A percentile compares a stretch with the other conserved stretches of the same genome.
Evolutionary conservation across 2,888 invertebrate genomes (phyloP).

Genomic region (Loripinus fragilis): DNA sequence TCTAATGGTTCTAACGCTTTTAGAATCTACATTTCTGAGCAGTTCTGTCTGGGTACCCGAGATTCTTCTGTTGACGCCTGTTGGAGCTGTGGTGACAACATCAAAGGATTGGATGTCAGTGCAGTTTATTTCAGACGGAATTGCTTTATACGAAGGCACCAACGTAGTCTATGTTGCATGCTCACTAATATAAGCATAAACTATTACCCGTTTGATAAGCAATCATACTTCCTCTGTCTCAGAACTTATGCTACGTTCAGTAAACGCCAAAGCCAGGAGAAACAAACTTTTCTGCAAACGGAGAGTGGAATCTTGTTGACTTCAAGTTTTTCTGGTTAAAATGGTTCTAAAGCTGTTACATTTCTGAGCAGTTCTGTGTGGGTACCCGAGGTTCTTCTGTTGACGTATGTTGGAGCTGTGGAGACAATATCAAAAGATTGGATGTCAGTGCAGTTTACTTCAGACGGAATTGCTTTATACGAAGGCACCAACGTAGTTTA

Average conservation of each 20-base stretch:
- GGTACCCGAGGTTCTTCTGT: too few relatives aligned
- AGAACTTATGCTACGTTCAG: neutral
- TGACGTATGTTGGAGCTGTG: too few relatives aligned
- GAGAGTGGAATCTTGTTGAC: neutral
- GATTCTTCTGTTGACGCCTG: neutral
- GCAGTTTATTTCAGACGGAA: neutral
- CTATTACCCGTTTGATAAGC: slow-evolving; percentile 6
- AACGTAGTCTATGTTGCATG: neutral
- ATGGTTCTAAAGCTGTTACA: too few relatives aligned
- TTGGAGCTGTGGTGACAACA: too few relatives aligned
- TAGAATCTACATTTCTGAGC: neutral
- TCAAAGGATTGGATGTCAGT: neutral
- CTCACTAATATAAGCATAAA: neutral
- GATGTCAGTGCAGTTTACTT: too few relatives aligned
- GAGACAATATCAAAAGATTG: too few relatives aligned
- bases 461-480: too few relatives aligned
- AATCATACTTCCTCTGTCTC: neutral
- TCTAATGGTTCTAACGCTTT: neutral
- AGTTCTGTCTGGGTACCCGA: neutral
- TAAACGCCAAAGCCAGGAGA: neutral
- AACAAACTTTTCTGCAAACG: neutral
- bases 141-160: neutral
- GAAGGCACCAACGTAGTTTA: too few relatives aligned
- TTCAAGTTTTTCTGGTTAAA: too few relatives aligned
- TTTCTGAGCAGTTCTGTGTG: too few relatives aligned